phyloP scores from a whole-genome alignment of 2,113 vertebrate genomes.

The Struthidea cinerea region DNA sequence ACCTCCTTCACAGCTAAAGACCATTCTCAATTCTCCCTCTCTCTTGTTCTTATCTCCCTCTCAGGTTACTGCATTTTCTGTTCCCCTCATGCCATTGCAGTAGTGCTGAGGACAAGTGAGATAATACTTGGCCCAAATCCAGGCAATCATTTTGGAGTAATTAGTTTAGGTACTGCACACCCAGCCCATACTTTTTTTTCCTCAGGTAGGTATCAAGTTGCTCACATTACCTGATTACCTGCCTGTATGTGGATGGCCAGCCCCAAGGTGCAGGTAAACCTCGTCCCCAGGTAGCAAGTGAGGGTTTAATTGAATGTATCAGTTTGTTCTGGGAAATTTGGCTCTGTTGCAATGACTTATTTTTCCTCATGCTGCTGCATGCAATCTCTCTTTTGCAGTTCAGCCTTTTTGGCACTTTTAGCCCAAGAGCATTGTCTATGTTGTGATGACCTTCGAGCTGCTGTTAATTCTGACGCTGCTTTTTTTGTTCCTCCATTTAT shows the following conservation, averaged over 20 bases:
- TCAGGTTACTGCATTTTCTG: conserved; percentile 58
- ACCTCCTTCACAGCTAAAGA: conserved; percentile 40
- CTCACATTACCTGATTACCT: conserved; percentile 62
- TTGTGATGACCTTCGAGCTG: conserved; percentile 4
- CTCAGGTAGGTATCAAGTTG: conserved; percentile 48
- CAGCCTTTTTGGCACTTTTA: neutral
- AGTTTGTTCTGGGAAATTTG: conserved; percentile 40
- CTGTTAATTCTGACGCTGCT: neutral
- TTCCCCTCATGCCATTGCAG: conserved; percentile 64
- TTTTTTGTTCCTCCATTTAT: neutral
- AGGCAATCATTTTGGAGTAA: conserved; percentile 72
- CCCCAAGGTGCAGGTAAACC: conserved; percentile 18
- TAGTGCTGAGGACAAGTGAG: conserved; percentile 57
- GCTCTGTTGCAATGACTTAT: conserved; percentile 10
- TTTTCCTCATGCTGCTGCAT: neutral
- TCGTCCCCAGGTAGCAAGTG: neutral
- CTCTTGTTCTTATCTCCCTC: conserved; percentile 49
- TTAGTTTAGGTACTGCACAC: conserved; percentile 68
- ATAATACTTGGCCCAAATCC: conserved; percentile 71
- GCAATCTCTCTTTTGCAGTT: neutral
- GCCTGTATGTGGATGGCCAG: conserved; percentile 30
- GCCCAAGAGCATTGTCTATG: neutral
- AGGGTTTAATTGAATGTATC: conserved; percentile 10
- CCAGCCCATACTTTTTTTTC: conserved; percentile 41
- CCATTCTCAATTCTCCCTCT: neutral